phyloP scores from a whole-genome alignment of 2,888 invertebrate species.

The Atethmia centrago region DNA sequence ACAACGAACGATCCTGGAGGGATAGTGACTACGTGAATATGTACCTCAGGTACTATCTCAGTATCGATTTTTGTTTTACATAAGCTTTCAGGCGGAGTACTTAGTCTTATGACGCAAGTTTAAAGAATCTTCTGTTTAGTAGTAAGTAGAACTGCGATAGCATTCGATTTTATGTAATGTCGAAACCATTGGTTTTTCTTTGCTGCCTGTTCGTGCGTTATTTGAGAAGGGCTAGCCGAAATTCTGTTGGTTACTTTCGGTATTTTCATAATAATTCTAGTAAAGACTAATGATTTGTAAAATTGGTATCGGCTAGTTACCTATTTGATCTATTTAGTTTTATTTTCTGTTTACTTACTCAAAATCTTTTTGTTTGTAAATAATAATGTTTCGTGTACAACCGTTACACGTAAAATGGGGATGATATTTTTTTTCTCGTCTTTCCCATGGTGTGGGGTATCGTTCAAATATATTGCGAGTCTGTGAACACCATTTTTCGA shows the following conservation, averaged over 20 bases:
- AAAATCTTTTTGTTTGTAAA: no score
- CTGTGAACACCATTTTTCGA: no score
- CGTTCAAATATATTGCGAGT: no score
- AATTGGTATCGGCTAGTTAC: background rate
- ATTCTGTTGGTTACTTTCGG: background rate
- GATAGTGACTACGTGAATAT: constrained; percentile 41
- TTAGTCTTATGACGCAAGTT: constrained; percentile 4
- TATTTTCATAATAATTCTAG: background rate
- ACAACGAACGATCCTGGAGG: constrained; percentile 48
- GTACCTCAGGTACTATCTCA: constrained; percentile 27
- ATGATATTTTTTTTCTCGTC: no score
- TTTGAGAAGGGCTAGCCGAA: background rate
- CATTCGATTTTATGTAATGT: background rate
- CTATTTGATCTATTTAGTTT: no score
- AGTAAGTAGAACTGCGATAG: background rate
- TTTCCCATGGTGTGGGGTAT: no score
- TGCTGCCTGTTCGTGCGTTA: background rate
- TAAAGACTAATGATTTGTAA: constrained; percentile 15
- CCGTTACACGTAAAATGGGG: no score
- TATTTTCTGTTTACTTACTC: no score
- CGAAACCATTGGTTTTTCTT: background rate
- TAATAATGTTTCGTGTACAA: no score
- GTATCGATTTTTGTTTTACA: constrained; percentile 47
- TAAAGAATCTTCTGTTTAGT: background rate
- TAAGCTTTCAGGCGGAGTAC: constrained; percentile 38